Percentiles rank a stretch among this genome's conserved stretches.
Evolutionary conservation across 2,888 invertebrate species (phyloP).

Genomic region (Drosophila kambysellisi): DNA sequence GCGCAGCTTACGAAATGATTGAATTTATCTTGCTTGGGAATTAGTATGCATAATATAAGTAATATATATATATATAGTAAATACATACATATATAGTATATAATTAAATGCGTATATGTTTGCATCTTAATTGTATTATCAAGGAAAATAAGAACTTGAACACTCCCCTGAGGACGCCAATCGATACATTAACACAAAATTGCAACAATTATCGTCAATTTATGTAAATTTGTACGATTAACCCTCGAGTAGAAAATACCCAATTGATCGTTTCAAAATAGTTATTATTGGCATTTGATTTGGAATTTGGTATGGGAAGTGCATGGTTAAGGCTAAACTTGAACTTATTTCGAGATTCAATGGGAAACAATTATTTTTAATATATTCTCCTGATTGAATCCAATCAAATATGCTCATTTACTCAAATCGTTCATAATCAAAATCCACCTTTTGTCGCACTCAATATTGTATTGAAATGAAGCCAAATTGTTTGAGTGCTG

Average conservation of each 20-base stretch:
- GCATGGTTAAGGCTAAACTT: neutral
- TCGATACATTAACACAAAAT: constrained; percentile 19
- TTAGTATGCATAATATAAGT: too few species aligned
- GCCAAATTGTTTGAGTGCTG: constrained; percentile 24
- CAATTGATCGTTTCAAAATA: neutral
- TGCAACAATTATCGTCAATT: constrained; percentile 14
- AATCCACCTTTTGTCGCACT: neutral
- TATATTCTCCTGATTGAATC: neutral
- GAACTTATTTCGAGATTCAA: neutral
- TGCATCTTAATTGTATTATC: constrained; percentile 9
- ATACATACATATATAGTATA: neutral
- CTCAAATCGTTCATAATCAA: neutral
- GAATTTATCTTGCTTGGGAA: neutral
- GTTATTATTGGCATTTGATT: neutral
- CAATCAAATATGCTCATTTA: neutral
- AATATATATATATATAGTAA: too few species aligned
- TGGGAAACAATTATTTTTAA: neutral
- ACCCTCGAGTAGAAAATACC: constrained; percentile 15
- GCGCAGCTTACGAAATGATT: constrained; percentile 6
- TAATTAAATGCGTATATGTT: neutral
- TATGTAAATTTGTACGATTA: neutral
- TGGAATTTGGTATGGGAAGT: neutral
- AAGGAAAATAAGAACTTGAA: constrained; percentile 28
- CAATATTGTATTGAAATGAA: constrained; percentile 11
- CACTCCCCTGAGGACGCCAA: neutral